phyloP scores from a whole-genome alignment of 2,797 vertebrate species.

The Spondyliosoma cantharus region DNA sequence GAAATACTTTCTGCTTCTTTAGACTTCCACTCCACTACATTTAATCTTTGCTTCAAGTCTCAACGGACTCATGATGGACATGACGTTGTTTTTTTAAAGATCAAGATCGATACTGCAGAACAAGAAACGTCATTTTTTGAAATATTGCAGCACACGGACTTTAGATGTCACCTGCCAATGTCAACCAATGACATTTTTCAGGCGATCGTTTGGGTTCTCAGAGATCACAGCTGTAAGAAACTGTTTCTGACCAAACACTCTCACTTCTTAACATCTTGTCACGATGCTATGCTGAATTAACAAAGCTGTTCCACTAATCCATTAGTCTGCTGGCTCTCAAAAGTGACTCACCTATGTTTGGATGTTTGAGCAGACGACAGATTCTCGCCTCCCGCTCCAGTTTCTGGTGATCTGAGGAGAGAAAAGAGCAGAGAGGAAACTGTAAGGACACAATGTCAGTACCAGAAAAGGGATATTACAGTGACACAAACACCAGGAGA shows the following conservation, averaged over 20 bases:
- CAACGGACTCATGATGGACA: too few species aligned
- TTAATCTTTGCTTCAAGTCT: too few species aligned
- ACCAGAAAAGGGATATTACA: slow-evolving; percentile 8
- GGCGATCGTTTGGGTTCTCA: not conserved
- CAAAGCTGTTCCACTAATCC: not conserved
- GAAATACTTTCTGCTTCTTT: too few species aligned
- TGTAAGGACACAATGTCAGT: slow-evolving; percentile 3
- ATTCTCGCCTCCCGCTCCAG: slow-evolving; percentile 98
- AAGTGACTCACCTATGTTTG: slow-evolving; percentile 93
- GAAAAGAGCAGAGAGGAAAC: slow-evolving; percentile 40
- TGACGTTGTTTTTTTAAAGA: too few species aligned
- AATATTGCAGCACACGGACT: too few species aligned
- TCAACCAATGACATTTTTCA: too few species aligned
- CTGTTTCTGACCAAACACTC: not conserved
- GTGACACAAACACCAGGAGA: not conserved
- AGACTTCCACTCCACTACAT: too few species aligned
- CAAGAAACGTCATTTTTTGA: too few species aligned
- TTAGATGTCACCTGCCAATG: not conserved
- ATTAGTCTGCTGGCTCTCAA: not conserved
- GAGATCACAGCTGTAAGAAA: not conserved
- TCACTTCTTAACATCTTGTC: not conserved
- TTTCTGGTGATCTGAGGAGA: slow-evolving; percentile 95
- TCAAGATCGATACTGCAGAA: too few species aligned
- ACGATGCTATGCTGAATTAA: not conserved
- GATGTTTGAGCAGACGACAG: slow-evolving; percentile 97